Percentiles rank a stretch among this genome's conserved stretches.
phyloP scores from a whole-genome alignment of 2,113 vertebrate species.

The Halichoeres trimaculatus region DNA sequence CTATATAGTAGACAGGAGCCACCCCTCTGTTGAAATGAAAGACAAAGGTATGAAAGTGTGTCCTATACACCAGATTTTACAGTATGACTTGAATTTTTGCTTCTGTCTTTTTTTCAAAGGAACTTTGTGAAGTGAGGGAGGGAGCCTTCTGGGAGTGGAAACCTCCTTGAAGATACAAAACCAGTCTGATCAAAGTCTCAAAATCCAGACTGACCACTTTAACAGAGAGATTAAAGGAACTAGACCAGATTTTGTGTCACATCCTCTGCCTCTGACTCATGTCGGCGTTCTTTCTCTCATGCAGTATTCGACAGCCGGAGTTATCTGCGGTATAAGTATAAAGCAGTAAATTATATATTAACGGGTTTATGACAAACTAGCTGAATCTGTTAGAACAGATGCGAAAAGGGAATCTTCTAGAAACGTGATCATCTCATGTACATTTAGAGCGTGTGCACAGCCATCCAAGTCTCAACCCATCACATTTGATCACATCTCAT shows the following conservation, averaged over 20 bases:
- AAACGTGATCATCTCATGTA: too few species aligned
- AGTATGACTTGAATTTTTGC: not conserved
- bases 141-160: too few species aligned
- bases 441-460: too few species aligned
- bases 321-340: not conserved
- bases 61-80: too few species aligned
- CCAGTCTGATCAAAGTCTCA: not conserved
- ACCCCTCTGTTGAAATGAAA: too few species aligned
- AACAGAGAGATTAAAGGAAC: too few species aligned
- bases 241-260: not conserved
- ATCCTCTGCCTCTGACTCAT: not conserved
- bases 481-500: conserved; percentile 1
- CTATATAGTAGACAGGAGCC: too few species aligned
- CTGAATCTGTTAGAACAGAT: conserved; percentile 17
- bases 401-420: conserved; percentile 27
- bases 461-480: not conserved
- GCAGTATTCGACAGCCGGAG: not conserved
- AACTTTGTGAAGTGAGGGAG: not conserved
- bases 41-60: too few species aligned
- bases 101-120: not conserved
- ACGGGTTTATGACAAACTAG: not conserved
- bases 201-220: too few species aligned
- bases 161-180: too few species aligned
- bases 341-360: not conserved
- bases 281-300: not conserved